These are phyloP conservation scores for Aptenodytes forsteri DNA, from an alignment of 2,113 vertebrate species.

Conservation along the genomic window DNA sequence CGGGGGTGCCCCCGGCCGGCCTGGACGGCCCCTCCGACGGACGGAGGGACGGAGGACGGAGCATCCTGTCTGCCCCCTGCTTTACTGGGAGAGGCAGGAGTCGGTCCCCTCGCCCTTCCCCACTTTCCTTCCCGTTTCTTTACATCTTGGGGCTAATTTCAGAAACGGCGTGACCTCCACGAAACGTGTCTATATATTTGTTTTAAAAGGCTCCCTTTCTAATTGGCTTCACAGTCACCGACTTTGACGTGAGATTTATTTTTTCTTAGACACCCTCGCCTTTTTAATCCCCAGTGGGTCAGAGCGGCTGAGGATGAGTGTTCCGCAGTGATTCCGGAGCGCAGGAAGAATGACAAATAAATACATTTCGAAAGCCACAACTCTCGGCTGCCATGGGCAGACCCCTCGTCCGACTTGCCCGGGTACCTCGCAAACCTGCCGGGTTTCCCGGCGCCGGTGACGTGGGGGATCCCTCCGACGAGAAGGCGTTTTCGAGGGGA, in stretches of 20 bases:
- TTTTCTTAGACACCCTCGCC: background rate
- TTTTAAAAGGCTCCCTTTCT: background rate
- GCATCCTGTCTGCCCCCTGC: background rate
- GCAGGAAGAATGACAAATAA: background rate
- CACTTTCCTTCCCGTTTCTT: background rate
- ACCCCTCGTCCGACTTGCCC: background rate
- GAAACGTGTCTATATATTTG: background rate
- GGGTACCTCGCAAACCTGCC: background rate
- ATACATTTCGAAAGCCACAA: background rate
- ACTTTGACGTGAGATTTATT: background rate
- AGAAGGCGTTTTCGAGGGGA: background rate
- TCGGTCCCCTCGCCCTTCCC: fast-evolving
- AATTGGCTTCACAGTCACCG: background rate
- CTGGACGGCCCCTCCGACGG: too few relatives aligned
- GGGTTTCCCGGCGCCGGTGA: background rate
- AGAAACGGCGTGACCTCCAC: background rate
- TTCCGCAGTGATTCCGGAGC: background rate
- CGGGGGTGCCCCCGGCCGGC: too few relatives aligned
- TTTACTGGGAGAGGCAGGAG: background rate
- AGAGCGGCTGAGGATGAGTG: background rate
- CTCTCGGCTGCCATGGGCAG: background rate
- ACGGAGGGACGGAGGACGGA: too few relatives aligned
- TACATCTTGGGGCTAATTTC: background rate
- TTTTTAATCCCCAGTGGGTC: background rate
- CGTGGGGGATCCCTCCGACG: background rate